phyloP scores from a whole-genome alignment of 2,113 vertebrate species.

The Brevimyrus niger region DNA sequence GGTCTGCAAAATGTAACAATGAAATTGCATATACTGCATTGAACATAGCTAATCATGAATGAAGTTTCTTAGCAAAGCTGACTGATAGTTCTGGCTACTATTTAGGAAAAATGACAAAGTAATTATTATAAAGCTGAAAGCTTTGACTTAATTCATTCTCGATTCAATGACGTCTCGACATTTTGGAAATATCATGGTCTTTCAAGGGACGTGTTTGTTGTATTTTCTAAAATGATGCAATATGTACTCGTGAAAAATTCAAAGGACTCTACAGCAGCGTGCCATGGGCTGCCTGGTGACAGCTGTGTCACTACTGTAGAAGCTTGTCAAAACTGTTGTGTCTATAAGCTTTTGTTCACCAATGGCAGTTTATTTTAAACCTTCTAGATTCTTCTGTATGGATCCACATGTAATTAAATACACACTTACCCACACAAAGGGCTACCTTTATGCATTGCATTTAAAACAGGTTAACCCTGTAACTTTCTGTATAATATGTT shows the following conservation, averaged over 20 bases:
- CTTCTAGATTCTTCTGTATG: not conserved
- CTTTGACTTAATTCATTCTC: not conserved
- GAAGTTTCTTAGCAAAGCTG: not conserved
- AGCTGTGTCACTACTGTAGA: not conserved
- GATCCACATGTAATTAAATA: not conserved
- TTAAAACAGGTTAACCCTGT: not conserved
- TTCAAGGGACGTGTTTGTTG: not conserved
- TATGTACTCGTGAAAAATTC: constrained; percentile 6
- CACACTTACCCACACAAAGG: not conserved
- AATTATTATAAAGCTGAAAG: not conserved
- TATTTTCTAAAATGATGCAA: constrained; percentile 12
- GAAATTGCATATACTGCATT: not conserved
- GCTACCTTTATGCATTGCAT: not conserved
- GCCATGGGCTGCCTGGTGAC: not conserved
- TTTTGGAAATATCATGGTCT: constrained; percentile 6
- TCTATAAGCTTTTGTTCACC: not conserved
- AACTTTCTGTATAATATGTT: not conserved
- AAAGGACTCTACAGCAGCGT: not conserved
- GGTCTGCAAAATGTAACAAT: not conserved
- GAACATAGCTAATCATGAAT: not conserved
- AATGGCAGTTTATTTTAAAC: not conserved
- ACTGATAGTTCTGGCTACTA: not conserved
- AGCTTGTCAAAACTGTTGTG: not conserved
- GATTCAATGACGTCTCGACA: not conserved
- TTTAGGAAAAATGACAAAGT: not conserved